These are phyloP conservation scores for Collichthys lucidus DNA, from an alignment of 2,113 vertebrate genomes.

Conservation along the genomic window DNA sequence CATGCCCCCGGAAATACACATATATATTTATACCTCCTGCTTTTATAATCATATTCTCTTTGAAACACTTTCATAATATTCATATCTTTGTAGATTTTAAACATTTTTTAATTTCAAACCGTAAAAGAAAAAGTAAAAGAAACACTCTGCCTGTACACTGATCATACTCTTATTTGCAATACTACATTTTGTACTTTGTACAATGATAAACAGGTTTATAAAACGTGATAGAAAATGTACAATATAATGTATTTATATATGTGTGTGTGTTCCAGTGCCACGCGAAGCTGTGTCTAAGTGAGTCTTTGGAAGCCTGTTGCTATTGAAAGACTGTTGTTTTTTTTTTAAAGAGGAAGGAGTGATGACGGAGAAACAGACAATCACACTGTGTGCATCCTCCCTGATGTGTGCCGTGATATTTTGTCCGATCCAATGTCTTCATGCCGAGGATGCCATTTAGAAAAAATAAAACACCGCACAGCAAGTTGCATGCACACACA, in stretches of 20 bases:
- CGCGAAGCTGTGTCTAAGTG: slow-evolving; percentile 41
- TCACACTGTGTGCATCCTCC: slow-evolving; percentile 50
- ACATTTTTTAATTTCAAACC: slow-evolving; percentile 10
- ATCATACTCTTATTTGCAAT: slow-evolving; percentile 63
- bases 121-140: slow-evolving; percentile 6
- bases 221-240: slow-evolving; percentile 80
- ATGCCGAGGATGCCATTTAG: slow-evolving; percentile 47
- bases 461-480: slow-evolving; percentile 32
- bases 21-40: slow-evolving; percentile 33
- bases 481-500: slow-evolving; percentile 30
- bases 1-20: slow-evolving; percentile 45
- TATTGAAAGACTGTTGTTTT: slow-evolving; percentile 50
- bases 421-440: slow-evolving; percentile 54
- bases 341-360: slow-evolving; percentile 45
- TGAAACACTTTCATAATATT: slow-evolving; percentile 41
- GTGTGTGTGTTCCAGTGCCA: slow-evolving; percentile 41
- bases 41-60: slow-evolving; percentile 34
- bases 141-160: slow-evolving; percentile 61
- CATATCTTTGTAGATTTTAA: slow-evolving; percentile 33
- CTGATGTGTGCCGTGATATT: slow-evolving; percentile 52
- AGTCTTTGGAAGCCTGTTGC: slow-evolving; percentile 79
- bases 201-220: slow-evolving; percentile 71
- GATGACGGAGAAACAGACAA: slow-evolving; percentile 38
- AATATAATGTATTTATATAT: slow-evolving; percentile 58
- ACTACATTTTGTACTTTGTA: slow-evolving; percentile 74